Conservation (phyloP, 2,113 vertebrate genomes). For the Aphyosemion australe region DNA sequence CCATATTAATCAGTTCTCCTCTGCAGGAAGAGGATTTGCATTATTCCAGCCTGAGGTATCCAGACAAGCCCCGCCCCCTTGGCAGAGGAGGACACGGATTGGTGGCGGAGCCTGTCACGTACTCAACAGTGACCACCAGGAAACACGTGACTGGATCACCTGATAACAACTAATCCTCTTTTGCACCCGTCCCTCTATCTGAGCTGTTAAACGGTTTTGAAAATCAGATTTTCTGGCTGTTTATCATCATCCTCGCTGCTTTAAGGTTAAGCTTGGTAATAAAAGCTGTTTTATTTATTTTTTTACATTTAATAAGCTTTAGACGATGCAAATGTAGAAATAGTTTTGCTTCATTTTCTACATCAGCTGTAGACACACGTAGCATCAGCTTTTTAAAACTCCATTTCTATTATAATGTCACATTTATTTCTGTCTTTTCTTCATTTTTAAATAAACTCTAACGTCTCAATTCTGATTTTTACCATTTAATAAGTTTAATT, state of each 20-base stretch:
- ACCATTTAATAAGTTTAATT: too few species aligned
- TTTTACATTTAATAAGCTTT: too few species aligned
- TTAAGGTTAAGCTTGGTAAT: too few species aligned
- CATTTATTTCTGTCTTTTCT: background rate
- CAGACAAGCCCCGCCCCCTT: slow-evolving; percentile 21
- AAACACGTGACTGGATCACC: background rate
- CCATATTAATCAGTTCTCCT: background rate
- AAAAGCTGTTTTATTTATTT: too few species aligned
- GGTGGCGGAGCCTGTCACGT: slow-evolving; percentile 40
- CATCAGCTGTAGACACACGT: background rate
- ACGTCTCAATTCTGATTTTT: too few species aligned
- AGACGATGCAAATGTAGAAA: too few species aligned
- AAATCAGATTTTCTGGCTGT: too few species aligned
- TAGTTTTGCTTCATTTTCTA: too few species aligned
- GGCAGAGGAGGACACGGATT: background rate
- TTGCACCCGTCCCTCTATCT: too few species aligned
- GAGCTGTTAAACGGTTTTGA: too few species aligned
- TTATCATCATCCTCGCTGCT: too few species aligned
- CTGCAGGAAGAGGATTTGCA: slow-evolving; percentile 49
- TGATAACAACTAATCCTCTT: background rate
- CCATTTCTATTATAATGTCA: background rate
- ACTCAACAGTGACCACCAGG: slow-evolving; percentile 23
- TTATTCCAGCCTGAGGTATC: slow-evolving; percentile 61
- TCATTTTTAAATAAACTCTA: too few species aligned
- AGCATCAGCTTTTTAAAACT: background rate